Base-by-base conservation (phyloP, 2,113 vertebrate genomes). In the Cebidichthys violaceus region DNA sequence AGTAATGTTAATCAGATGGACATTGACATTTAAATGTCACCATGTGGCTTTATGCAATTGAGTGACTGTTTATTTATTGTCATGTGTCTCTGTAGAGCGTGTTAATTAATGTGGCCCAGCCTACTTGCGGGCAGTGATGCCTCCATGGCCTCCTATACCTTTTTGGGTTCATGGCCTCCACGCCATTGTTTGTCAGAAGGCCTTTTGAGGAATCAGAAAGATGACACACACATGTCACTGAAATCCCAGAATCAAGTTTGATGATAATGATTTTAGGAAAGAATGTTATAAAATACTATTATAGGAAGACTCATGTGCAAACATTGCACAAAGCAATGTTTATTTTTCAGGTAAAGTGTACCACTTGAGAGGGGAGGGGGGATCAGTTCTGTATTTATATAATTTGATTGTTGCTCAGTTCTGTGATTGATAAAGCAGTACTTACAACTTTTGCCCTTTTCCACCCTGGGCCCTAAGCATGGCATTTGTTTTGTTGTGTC, bases 121-220 rank as follows among this genome's bases (percentile, higher is more conserved):
- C 67, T 69, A 70, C 73, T 57, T 69, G 22, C 9, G n/a, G 75
- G 64, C 45, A 55, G 81, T 68, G 80, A 86, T 89, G 82, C 47
- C 59, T 89, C 55, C 61, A 55, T 90, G 92, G 93, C 90, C 89
- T 91, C 76, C 80, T 70, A 37, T 70, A 78, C 75, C 73, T 87
- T 27, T 84, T n/a, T 75, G 81, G 86, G 90, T 92, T 92, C 89
- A 88, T 90, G 92, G 92, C 88, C 86, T 92, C 65, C 88, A 84
- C 90, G 92, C 93, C 90, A 93, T 93, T 94, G 92, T 94, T 93
- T 85, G 77, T 85, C 70, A 77, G 37, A 27, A 89, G 82, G 85
- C 86, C 88, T 37, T 37, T 75, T 67, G 29, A 57, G 54, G 50
- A 75, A 75, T 66, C 45, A 45, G 22, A 68, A 61, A 39, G 29